Conservation (phyloP, 2,797 vertebrate species). For the Uromys caudimaculatus region DNA sequence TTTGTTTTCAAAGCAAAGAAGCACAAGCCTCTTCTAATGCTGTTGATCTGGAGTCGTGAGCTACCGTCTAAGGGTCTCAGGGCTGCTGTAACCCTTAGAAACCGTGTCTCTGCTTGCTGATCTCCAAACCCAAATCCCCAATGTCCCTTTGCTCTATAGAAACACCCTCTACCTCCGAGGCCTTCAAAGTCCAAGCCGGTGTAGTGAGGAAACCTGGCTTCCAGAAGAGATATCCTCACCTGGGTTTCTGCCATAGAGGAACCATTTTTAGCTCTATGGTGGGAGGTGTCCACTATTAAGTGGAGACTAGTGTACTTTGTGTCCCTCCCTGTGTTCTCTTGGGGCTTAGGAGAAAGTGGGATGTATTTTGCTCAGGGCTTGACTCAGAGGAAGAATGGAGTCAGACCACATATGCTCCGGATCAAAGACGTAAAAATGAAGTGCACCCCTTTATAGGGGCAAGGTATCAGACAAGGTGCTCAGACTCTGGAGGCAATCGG, state of each 20-base stretch:
- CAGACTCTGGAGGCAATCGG: background rate
- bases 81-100: background rate
- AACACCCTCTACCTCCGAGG: background rate
- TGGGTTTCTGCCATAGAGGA: background rate
- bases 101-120: background rate
- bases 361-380: background rate
- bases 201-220: rapidly evolving
- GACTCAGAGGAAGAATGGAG: background rate
- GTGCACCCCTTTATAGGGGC: background rate
- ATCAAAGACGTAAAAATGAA: background rate
- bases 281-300: background rate
- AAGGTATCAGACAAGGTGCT: background rate
- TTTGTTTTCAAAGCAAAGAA: background rate
- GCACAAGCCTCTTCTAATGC: rapidly evolving
- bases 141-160: background rate
- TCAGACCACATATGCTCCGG: background rate
- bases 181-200: background rate
- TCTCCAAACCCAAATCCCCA: background rate
- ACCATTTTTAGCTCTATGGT: background rate
- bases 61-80: background rate
- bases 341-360: background rate
- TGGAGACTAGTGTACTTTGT: no score
- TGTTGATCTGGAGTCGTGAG: background rate
- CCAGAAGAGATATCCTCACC: background rate
- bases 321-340: background rate